Evolutionary conservation across 1,140 invertebrate species (phyloP).

Genomic region (Trigoniulus corallinus): DNA sequence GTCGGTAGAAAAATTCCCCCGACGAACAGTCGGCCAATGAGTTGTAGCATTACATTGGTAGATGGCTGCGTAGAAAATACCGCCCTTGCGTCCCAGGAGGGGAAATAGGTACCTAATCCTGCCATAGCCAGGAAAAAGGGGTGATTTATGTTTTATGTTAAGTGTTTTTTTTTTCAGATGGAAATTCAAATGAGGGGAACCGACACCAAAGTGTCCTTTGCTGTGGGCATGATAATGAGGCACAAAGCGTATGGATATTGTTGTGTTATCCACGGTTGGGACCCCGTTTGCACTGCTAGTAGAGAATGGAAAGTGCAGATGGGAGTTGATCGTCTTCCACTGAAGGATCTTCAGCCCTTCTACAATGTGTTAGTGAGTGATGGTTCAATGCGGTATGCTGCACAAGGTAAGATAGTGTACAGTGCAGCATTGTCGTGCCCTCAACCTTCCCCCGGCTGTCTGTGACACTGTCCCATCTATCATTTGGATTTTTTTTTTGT

Average conservation of each 20-base stretch:
- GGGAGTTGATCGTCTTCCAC: conserved; percentile 33
- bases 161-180: too few relatives aligned
- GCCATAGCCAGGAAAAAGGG: too few relatives aligned
- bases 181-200: neutral
- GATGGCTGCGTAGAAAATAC: too few relatives aligned
- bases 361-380: conserved; percentile 52
- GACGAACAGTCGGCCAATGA: too few relatives aligned
- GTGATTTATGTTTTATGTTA: too few relatives aligned
- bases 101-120: too few relatives aligned
- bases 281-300: conserved; percentile 33
- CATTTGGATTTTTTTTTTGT: conserved; percentile 20
- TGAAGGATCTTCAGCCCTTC: conserved; percentile 45
- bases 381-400: conserved; percentile 47
- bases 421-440: too few relatives aligned
- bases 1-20: too few relatives aligned
- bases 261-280: conserved; percentile 57
- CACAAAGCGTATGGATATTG: conserved; percentile 37
- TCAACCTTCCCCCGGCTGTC: neutral
- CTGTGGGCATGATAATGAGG: conserved; percentile 50
- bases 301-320: conserved; percentile 39
- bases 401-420: conserved; percentile 39
- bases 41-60: too few relatives aligned
- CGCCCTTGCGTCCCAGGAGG: too few relatives aligned
- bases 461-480: neutral
- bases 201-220: conserved; percentile 26